phyloP scores from a whole-genome alignment of 2,113 vertebrate species.

The Lontra canadensis region DNA sequence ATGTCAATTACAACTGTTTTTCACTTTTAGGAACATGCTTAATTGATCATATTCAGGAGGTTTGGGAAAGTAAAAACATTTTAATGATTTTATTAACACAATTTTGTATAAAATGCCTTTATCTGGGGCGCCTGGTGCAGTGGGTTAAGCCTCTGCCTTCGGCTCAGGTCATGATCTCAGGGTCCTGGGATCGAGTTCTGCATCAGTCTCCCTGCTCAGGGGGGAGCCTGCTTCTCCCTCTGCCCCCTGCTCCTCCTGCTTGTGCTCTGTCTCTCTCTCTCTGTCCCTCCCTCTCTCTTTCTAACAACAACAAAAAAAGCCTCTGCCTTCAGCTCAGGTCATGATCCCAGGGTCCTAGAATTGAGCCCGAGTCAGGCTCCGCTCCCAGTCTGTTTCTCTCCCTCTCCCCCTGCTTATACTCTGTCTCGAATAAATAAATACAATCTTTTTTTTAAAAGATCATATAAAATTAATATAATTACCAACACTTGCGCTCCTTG shows the following conservation, averaged over 20 bases:
- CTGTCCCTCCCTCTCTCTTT: no score
- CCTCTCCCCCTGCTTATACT: no score
- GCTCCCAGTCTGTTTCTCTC: no score
- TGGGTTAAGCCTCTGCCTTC: background rate
- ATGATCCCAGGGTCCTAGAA: no score
- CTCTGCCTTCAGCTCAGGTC: no score
- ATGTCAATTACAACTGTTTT: background rate
- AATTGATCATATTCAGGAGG: background rate
- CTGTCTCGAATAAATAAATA: no score
- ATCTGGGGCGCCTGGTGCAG: background rate
- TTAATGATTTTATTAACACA: background rate
- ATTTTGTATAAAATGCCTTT: background rate
- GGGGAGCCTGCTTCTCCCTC: background rate
- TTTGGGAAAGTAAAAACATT: background rate
- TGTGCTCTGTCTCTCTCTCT: background rate
- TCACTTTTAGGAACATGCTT: background rate
- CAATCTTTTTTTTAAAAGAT: no score
- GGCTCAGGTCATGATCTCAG: background rate
- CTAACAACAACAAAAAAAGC: no score
- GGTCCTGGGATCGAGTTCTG: background rate
- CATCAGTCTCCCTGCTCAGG: background rate
- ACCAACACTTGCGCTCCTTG: no score
- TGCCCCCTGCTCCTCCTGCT: background rate
- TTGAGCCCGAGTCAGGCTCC: no score
- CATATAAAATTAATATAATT: no score